Conservation (phyloP, 2,888 invertebrate genomes). For the Macrosiphum euphorbiae region DNA sequence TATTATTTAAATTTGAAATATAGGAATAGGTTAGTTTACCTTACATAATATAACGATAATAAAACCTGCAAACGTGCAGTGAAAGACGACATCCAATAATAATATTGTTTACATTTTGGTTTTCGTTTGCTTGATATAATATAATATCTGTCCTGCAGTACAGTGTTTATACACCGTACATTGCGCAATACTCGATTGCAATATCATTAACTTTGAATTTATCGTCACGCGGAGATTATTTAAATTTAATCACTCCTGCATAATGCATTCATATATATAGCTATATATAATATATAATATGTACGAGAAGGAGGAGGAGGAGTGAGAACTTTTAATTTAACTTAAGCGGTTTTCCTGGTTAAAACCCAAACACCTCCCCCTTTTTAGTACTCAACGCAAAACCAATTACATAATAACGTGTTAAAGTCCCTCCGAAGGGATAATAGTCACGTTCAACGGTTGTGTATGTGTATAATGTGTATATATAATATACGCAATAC, state of each 20-base stretch:
- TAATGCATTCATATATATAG: background rate
- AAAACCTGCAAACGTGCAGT: background rate
- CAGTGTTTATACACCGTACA: too few relatives aligned
- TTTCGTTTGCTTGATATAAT: background rate
- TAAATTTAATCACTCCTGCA: slow-evolving; percentile 58
- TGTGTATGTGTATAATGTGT: background rate
- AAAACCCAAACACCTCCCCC: slow-evolving; percentile 44
- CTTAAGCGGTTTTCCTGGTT: slow-evolving; percentile 65
- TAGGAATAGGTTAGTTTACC: background rate
- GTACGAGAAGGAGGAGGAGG: background rate
- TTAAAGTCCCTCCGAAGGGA: slow-evolving; percentile 53
- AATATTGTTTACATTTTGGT: background rate
- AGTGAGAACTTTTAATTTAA: slow-evolving; percentile 58
- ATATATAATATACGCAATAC: background rate
- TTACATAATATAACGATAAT: background rate
- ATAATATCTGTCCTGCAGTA: background rate
- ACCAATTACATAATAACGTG: slow-evolving; percentile 64
- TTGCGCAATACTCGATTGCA: slow-evolving; percentile 32
- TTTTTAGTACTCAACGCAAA: slow-evolving; percentile 34
- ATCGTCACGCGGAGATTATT: slow-evolving; percentile 51
- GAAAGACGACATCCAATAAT: background rate
- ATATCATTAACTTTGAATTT: slow-evolving; percentile 54
- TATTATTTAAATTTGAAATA: background rate
- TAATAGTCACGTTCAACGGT: slow-evolving; percentile 57
- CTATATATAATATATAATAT: background rate